phyloP scores from a whole-genome alignment of 2,113 vertebrate species.

The rat (Rattus norvegicus) region GRCr8 NC_086032.1:42332501-42333000 shows the following conservation, averaged over 20 bases:
- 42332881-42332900: neutral
- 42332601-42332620: neutral
- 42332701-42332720: neutral
- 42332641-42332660: neutral
- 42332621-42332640: neutral
- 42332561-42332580: constrained; percentile 39
- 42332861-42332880: neutral
- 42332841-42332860: too few relatives aligned
- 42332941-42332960: neutral
- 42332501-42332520: neutral
- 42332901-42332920: neutral
- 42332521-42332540: neutral
- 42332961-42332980: neutral
- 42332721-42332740: neutral
- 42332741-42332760: neutral
- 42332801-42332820: too few relatives aligned
- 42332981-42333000: neutral
- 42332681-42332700: neutral
- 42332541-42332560: neutral
- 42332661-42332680: neutral
- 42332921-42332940: neutral
- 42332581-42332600: neutral
- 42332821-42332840: neutral
- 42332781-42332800: too few relatives aligned
- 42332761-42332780: neutral